A percentile compares a stretch with the other conserved stretches of the same genome.
Conservation (phyloP, 2,113 vertebrate species). For the Pachycephala philippinensis region DNA sequence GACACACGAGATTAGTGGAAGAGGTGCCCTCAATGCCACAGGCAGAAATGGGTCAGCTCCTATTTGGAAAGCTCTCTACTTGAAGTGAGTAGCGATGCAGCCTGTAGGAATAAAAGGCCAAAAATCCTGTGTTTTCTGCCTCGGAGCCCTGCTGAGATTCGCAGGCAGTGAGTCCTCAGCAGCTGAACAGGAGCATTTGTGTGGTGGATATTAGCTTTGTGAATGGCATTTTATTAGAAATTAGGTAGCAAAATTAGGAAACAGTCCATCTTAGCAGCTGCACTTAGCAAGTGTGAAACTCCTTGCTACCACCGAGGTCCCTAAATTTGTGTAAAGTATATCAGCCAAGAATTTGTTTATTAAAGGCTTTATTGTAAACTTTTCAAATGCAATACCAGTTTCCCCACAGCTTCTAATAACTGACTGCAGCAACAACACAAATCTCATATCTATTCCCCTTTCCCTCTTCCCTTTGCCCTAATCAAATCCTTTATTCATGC, state of each 20-base stretch:
- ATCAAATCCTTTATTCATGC: slow-evolving; percentile 49
- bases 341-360: background rate
- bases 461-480: background rate
- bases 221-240: background rate
- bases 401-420: background rate
- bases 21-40: background rate
- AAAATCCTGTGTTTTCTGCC: background rate
- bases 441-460: background rate
- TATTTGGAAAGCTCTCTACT: slow-evolving; percentile 23
- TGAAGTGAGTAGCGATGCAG: background rate
- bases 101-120: background rate
- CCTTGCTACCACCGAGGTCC: background rate
- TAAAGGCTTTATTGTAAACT: background rate
- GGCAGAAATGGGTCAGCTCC: slow-evolving; percentile 35
- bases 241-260: background rate
- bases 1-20: slow-evolving; percentile 16
- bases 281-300: background rate
- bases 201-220: background rate
- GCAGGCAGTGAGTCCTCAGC: background rate
- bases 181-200: background rate
- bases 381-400: background rate
- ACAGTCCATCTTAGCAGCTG: background rate
- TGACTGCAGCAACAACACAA: background rate
- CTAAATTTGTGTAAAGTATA: background rate
- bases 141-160: background rate